Conservation (phyloP, 2,888 invertebrate genomes). For the Ptychoptera contaminata region DNA sequence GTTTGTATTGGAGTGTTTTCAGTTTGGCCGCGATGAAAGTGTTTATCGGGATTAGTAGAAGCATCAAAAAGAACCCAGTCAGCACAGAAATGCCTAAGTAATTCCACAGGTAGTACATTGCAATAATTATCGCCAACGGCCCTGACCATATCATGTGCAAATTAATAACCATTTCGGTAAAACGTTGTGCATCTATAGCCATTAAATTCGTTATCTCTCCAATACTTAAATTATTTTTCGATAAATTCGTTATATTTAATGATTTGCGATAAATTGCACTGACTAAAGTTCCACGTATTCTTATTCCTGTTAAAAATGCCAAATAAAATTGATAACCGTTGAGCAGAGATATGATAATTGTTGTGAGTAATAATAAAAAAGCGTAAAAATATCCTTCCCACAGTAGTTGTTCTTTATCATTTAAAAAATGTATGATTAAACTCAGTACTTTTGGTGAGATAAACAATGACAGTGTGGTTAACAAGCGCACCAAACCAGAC, state of each 20-base stretch:
- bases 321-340: constrained; percentile 36
- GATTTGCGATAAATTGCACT: constrained; percentile 34
- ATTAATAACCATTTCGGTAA: constrained; percentile 15
- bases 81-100: constrained; percentile 26
- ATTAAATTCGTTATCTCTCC: constrained; percentile 24
- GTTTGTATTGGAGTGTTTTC: constrained; percentile 22
- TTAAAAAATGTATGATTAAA: not conserved
- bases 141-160: constrained; percentile 19
- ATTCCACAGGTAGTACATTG: constrained; percentile 20
- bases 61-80: constrained; percentile 37
- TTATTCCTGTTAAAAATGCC: constrained; percentile 36
- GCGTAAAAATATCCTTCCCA: constrained; percentile 39
- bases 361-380: constrained; percentile 29
- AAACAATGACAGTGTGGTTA: not conserved
- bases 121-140: constrained; percentile 29
- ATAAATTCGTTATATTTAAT: constrained; percentile 14
- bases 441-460: constrained; percentile 11
- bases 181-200: constrained; percentile 20
- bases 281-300: constrained; percentile 32
- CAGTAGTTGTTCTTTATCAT: constrained; percentile 13
- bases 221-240: constrained; percentile 16
- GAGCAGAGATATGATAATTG: constrained; percentile 32
- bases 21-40: constrained; percentile 21
- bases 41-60: constrained; percentile 35
- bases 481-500: not conserved